Base-by-base conservation (phyloP, 2,797 vertebrate genomes). In the Pseudomugil tenellus region DNA sequence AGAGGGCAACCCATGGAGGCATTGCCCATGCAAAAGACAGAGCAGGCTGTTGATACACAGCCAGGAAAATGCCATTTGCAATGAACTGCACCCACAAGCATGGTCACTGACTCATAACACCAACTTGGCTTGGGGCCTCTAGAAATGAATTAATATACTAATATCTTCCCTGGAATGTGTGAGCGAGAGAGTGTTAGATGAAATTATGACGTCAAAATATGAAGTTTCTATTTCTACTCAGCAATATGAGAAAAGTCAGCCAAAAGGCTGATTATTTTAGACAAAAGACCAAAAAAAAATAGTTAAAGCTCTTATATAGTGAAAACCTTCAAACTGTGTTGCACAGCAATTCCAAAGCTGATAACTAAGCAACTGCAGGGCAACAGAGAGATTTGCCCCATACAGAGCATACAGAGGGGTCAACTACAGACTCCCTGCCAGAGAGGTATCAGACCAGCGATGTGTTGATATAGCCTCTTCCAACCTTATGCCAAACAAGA, bases 21-120 rank as follows among this genome's bases (percentile, higher is more conserved):
- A 65, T 76, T 75, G 72, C 34, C 72, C 70, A 76, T 74, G 72
- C 63, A 79, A 69, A 83, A 74, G 68, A 77, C 74, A 67, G 66
- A 81, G 51, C 39, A 43, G 62, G 53, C 73, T 66, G 58, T 70
- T 83, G 77, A 87, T 66, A 52, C 39, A 28, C 23, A 25, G 82
- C 87, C 87, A 90, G 80, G 60, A 81, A 84, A 81, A 60, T 82
- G 81, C 29, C 76, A 82, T 77, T 87, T 73, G 57, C 65, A 70
- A 73, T 72, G 51, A 75, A 73, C 48, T 80, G 69, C 37, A 64
- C 51, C 55, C 55, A 62, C 56, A 55, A 63, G 71, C 56, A 43
- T 26, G 57, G 64, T 85, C 77, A 80, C 25, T 66, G 80, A 76
- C 58, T 66, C 23, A 74, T 43, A 70, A 74, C 57, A 63, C 6